A percentile compares a stretch with the other conserved stretches of the same genome.
Evolutionary conservation across 1,140 invertebrate species (phyloP).

Genomic region (Neomicropteryx cornuta): DNA sequence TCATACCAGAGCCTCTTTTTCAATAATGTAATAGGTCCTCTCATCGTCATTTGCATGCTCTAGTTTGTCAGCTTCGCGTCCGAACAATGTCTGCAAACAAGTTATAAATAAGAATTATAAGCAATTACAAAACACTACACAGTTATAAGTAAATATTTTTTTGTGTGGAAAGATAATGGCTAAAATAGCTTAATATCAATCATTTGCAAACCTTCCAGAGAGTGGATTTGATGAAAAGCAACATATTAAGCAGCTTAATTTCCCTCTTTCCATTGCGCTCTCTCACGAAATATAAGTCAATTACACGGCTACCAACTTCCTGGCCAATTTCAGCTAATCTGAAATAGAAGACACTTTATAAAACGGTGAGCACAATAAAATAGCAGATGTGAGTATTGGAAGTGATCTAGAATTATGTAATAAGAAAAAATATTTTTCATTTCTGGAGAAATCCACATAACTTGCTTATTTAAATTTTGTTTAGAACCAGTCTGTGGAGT

Average conservation of each 20-base stretch:
- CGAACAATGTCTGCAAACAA: conserved; percentile 73
- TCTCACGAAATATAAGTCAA: conserved; percentile 88
- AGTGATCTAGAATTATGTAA: not conserved
- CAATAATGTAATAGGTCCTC: conserved; percentile 95
- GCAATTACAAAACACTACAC: too few relatives aligned
- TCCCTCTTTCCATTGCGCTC: conserved; percentile 92
- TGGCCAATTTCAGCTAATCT: conserved; percentile 89
- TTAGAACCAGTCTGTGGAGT: not conserved
- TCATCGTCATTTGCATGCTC: conserved; percentile 99
- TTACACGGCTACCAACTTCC: conserved; percentile 86
- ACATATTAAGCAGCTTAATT: conserved; percentile 88
- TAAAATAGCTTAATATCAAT: too few relatives aligned
- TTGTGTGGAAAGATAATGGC: too few relatives aligned
- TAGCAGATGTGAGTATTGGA: not conserved
- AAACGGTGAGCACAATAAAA: too few relatives aligned
- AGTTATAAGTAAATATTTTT: too few relatives aligned
- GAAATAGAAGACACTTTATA: conserved; percentile 16
- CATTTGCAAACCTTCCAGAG: conserved; percentile 99
- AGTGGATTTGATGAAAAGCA: conserved; percentile 92
- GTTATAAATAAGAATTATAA: conserved; percentile 8
- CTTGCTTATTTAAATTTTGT: not conserved
- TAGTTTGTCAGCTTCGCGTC: conserved; percentile 95
- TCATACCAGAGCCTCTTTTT: conserved; percentile 90
- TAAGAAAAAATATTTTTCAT: not conserved
- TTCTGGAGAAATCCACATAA: not conserved